Base-by-base conservation (phyloP, 2,113 vertebrate species). In the Stercorarius parasiticus region DNA sequence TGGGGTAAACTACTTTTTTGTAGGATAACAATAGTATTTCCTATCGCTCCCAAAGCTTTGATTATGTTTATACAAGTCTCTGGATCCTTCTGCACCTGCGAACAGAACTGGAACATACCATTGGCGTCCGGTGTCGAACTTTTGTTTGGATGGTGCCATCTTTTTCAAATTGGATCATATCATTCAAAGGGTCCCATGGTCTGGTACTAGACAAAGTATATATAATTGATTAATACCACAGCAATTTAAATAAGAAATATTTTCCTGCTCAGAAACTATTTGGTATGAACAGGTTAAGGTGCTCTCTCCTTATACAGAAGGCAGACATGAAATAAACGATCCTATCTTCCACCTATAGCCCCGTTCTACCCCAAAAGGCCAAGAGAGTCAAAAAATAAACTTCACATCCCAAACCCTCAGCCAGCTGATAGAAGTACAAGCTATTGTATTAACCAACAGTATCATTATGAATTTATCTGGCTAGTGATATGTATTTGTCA, bases 131-230 rank as follows among this genome's bases (percentile, higher is more conserved):
- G 98, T 99, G 99, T 81, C 98, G 99, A 96, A 99, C 99, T 98
- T 99, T 99, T 92, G 99, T 99, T 98, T 99, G 99, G 98, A 99
- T 98, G 90, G 98, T 98, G 96, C 99, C 99, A 73, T 99, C 99
- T 98, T 99, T 99, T 98, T 99, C 99, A 92, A 99, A 99, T 91
- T 99, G 99, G 98, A 99, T 98, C 98, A 99, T 97, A 96, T 99
- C 99, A 91, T 99, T 99, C 96, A 99, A 98, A 64, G 99, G 99
- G 97, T 99, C 99, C 99, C 99, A 99, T 5, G 99, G 99, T 91
- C 99, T 98, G 30, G 99, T 99, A 98, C 99, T 99, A 97, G 14
- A 88, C 13, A 95, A 86, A 91, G 73, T 32, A 30, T 84, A 84
- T 32, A 53, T 22, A 94, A 58, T 23, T 43, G 30, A 70, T 94